A percentile compares a stretch with the other conserved stretches of the same genome.
Evolutionary conservation across 2,797 vertebrate genomes (phyloP).

Genomic region (Chaenodraco wilsoni): DNA sequence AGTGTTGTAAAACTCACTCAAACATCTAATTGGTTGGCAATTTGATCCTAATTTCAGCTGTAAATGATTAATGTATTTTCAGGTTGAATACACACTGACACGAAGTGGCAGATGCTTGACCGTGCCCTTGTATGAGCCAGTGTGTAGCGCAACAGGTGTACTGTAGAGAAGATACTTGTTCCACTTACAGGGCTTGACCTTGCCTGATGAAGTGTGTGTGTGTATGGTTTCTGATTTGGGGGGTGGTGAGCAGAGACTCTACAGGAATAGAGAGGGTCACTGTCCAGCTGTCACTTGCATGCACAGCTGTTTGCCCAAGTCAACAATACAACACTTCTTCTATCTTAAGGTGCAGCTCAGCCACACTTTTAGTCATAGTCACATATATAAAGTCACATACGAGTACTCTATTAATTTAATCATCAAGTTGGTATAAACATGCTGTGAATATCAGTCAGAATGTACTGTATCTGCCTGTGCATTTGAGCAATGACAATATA

Average conservation of each 20-base stretch:
- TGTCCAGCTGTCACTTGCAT: conserved; percentile 66
- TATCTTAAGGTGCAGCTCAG: conserved; percentile 15
- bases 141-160: conserved; percentile 74
- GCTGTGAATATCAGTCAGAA: conserved; percentile 15
- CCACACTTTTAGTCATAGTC: background rate
- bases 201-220: conserved; percentile 24
- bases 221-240: background rate
- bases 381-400: no score
- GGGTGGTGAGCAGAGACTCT: conserved; percentile 22
- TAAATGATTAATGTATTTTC: conserved; percentile 18
- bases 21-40: background rate
- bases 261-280: conserved; percentile 53
- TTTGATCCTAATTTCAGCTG: background rate
- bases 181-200: conserved; percentile 59
- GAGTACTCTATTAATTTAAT: background rate
- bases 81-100: conserved; percentile 7
- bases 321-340: conserved; percentile 26
- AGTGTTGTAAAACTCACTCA: background rate
- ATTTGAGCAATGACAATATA: background rate
- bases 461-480: conserved; percentile 2
- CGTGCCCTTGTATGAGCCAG: conserved; percentile 17
- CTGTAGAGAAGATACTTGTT: conserved; percentile 55
- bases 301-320: conserved; percentile 56
- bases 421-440: conserved; percentile 5
- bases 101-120: conserved; percentile 43